These are phyloP conservation scores for Cyclina sinensis DNA, from an alignment of 1,140 invertebrate species.

Conservation along the genomic window DNA sequence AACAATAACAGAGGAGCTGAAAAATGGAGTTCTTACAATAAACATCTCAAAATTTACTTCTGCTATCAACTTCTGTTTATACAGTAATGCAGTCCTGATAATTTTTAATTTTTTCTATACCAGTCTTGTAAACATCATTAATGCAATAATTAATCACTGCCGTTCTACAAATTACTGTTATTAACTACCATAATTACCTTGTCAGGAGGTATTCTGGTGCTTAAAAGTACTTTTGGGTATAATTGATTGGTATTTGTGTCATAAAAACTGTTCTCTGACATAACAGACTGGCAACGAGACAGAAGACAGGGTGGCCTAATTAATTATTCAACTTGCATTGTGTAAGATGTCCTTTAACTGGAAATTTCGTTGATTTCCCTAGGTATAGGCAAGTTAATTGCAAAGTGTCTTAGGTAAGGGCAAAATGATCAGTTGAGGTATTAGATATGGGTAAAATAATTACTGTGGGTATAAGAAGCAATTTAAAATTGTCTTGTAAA, in stretches of 20 bases:
- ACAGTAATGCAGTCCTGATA: no score
- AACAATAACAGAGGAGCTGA: no score
- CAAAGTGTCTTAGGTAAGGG: neutral
- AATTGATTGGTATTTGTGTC: neutral
- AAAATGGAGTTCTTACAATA: no score
- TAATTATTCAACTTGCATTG: constrained; percentile 2
- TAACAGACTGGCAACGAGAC: neutral
- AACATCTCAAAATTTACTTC: no score
- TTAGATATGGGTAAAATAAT: neutral
- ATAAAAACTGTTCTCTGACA: constrained; percentile 13
- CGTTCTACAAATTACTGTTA: neutral
- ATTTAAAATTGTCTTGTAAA: neutral
- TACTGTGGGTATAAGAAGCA: neutral
- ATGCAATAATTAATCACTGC: neutral
- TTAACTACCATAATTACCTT: constrained; percentile 2
- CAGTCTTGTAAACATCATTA: neutral
- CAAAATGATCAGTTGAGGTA: no score
- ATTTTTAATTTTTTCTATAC: no score
- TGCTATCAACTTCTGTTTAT: no score
- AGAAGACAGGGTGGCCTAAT: neutral
- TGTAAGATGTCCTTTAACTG: neutral
- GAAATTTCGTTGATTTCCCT: neutral
- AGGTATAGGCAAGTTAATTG: neutral
- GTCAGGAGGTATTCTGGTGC: neutral
- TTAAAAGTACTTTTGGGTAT: neutral